Evolutionary conservation across 92 coral and sea anemone species (phyloP), one percentile per base, ranked within the genome.

Genomic region (Paragorgia papillata): DNA sequence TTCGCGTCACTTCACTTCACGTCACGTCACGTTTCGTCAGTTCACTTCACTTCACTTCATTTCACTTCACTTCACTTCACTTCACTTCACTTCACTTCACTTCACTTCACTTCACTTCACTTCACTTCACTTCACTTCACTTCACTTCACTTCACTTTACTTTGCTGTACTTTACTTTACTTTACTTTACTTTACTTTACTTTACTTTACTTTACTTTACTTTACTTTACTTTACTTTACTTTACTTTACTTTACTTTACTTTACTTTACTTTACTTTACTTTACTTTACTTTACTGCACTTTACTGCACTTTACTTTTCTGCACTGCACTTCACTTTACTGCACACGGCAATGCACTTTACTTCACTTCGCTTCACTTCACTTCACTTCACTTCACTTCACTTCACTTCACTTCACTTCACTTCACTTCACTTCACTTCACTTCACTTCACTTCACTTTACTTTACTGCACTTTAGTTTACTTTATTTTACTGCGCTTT

Each of bases 301-400:
- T 66, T 26, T 34, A 66, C 73, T 66, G 12, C 51, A 66, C 54
- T 66, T 24, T n/a, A 66, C 54, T 34, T 35, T 43, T 31, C 73
- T 37, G 22, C 44, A 31, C 46, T 63, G 22, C 70, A 63, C 70
- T 63, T 29, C 70, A 63, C 40, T 63, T 29, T 41, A 63, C 70
- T 28, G 18, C 41, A 63, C 70, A n/a, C n/a, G n/a, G n/a, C n/a
- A n/a, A n/a, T n/a, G n/a, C n/a, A 66, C 54, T 34, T 35, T 43
- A 66, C 73, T 37, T 63, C 44, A 31, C 46, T 63, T 63, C 70
- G 29, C 70, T 63, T 29, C 70, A 63, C 40, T 63, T 29, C 70
- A 63, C 70, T 28, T 40, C 41, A 63, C 70, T 31, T 28, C 41
- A 18, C 70, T 41, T 44, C 7, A n/a, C 59, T 67, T 14, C 30